Evolutionary conservation across 2,888 invertebrate species (phyloP).

Genomic region (Nephrotoma guestfalica): DNA sequence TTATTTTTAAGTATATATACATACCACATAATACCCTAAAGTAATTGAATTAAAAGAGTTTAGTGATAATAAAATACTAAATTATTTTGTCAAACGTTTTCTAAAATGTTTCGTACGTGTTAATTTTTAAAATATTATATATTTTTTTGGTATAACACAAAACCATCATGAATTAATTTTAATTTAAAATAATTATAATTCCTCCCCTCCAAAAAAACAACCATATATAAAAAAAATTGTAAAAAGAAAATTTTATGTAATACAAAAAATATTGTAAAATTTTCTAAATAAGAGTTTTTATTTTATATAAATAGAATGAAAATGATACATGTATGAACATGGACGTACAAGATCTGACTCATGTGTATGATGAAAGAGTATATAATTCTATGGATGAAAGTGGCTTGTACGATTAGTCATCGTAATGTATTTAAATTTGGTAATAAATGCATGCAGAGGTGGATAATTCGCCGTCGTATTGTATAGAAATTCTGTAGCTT

Average conservation of each 20-base stretch:
- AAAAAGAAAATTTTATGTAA: background rate
- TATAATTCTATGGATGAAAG: too few species aligned
- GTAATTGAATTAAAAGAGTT: background rate
- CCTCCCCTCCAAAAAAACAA: background rate
- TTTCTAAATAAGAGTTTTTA: background rate
- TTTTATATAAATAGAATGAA: background rate
- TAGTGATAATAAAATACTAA: background rate
- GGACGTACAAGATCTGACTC: background rate
- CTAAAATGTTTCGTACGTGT: background rate
- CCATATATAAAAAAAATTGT: background rate
- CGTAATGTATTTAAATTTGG: too few species aligned
- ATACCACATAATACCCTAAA: background rate
- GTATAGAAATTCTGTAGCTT: too few species aligned
- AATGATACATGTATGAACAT: background rate
- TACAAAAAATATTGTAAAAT: background rate
- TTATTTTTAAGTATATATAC: background rate
- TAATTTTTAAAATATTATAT: background rate
- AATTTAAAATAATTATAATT: background rate
- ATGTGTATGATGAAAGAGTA: too few species aligned
- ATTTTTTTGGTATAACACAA: background rate
- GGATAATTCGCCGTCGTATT: too few species aligned
- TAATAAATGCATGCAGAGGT: too few species aligned
- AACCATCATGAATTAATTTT: background rate
- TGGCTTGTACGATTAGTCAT: background rate
- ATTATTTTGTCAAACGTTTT: background rate